Conservation (phyloP, 2,797 vertebrate species). For the Champsocephalus gunnari region DNA sequence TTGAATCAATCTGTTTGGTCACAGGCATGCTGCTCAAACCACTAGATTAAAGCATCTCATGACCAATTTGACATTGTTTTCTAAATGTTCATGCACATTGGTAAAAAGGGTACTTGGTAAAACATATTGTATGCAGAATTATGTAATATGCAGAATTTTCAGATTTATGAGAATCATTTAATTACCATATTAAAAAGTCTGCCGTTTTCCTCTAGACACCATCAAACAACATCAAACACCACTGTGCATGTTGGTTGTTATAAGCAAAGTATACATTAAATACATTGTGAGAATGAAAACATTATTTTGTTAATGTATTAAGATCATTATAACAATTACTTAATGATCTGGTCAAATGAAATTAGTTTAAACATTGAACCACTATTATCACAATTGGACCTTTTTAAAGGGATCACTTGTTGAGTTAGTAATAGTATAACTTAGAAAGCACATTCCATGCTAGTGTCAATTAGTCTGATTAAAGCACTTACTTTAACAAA, state of each 20-base stretch:
- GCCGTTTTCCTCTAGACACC: not conserved
- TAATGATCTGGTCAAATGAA: not conserved
- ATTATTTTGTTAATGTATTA: not conserved
- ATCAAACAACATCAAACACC: too few relatives aligned
- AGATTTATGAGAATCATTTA: not conserved
- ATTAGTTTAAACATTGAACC: not conserved
- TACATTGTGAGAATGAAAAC: not conserved
- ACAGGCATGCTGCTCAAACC: slow-evolving; percentile 19
- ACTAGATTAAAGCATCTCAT: not conserved
- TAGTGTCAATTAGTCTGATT: slow-evolving; percentile 46
- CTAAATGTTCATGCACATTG: not conserved
- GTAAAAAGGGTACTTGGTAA: not conserved
- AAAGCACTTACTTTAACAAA: slow-evolving; percentile 55
- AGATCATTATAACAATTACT: not conserved
- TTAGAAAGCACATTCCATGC: not conserved
- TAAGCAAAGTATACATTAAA: not conserved
- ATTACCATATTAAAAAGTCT: not conserved
- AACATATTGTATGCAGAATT: not conserved
- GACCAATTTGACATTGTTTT: not conserved
- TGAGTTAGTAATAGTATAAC: not conserved
- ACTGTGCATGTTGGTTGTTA: too few relatives aligned
- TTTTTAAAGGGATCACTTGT: not conserved
- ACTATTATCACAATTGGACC: slow-evolving; percentile 1
- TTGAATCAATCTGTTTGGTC: slow-evolving; percentile 11
- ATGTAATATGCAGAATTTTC: not conserved